These are phyloP conservation scores for Manis javanica DNA, from an alignment of 2,797 vertebrate genomes.

Conservation along the genomic window DNA sequence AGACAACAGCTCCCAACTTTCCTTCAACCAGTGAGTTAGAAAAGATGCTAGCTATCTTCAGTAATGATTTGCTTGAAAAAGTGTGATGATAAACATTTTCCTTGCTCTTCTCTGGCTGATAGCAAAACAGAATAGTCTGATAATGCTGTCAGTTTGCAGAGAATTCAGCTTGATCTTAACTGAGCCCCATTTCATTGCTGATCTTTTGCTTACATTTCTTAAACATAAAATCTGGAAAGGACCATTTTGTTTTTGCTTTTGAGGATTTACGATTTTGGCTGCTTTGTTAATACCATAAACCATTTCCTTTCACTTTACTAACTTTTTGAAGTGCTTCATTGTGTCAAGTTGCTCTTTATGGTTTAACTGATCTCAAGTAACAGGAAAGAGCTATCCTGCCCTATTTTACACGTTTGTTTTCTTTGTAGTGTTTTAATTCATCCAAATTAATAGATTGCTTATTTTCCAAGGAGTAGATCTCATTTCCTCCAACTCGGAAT, in stretches of 20 bases:
- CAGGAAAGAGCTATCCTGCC: slow-evolving; percentile 51
- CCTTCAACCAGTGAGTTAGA: slow-evolving; percentile 92
- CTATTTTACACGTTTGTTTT: slow-evolving; percentile 36
- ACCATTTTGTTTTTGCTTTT: slow-evolving; percentile 66
- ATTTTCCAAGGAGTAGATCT: slow-evolving; percentile 47
- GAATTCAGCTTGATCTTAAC: slow-evolving; percentile 58
- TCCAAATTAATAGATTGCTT: slow-evolving; percentile 54
- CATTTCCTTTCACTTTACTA: slow-evolving; percentile 70
- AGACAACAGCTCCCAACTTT: slow-evolving; percentile 93
- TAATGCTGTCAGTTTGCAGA: slow-evolving; percentile 46
- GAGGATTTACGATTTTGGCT: slow-evolving; percentile 62
- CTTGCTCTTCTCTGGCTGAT: slow-evolving; percentile 69
- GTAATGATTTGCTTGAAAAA: slow-evolving; percentile 71
- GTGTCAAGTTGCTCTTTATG: slow-evolving; percentile 36
- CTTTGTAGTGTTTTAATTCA: slow-evolving; percentile 51
- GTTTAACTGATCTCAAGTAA: slow-evolving; percentile 54
- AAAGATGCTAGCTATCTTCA: slow-evolving; percentile 75
- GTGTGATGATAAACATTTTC: slow-evolving; percentile 66
- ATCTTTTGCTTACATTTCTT: slow-evolving; percentile 65
- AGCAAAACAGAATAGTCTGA: slow-evolving; percentile 54
- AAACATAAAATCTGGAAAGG: slow-evolving; percentile 53
- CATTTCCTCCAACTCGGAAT: slow-evolving; percentile 56
- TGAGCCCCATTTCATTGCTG: slow-evolving; percentile 62
- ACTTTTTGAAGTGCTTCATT: slow-evolving; percentile 65
- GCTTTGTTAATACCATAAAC: slow-evolving; percentile 51